Percentiles rank a stretch among this genome's conserved stretches.
Conservation (phyloP, 2,113 vertebrate genomes). For the Triplophysa siluroides region DNA sequence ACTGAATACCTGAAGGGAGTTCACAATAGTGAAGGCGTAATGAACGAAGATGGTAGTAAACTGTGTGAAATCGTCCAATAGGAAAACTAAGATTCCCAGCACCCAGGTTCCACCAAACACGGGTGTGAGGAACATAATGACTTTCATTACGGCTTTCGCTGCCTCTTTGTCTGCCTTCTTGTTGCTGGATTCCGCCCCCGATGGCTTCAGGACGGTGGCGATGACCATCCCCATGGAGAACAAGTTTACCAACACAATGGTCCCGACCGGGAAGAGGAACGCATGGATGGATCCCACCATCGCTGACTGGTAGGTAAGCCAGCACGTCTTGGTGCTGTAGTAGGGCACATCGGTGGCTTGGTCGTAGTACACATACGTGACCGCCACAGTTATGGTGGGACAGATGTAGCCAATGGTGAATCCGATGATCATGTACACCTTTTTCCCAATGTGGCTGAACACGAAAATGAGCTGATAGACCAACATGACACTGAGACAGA, state of each 20-base stretch:
- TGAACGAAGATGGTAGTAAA: not conserved
- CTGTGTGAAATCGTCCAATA: fast-evolving
- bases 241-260: conserved; percentile 81
- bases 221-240: conserved; percentile 86
- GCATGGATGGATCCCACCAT: conserved; percentile 82
- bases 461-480: conserved; percentile 92
- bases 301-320: conserved; percentile 73
- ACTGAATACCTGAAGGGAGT: conserved; percentile 76
- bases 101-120: conserved; percentile 78
- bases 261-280: conserved; percentile 81
- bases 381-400: conserved; percentile 79
- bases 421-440: conserved; percentile 78
- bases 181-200: conserved; percentile 60
- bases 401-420: conserved; percentile 83
- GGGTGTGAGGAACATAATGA: conserved; percentile 73
- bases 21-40: conserved; percentile 75
- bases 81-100: conserved; percentile 65
- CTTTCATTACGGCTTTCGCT: conserved; percentile 75
- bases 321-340: conserved; percentile 67
- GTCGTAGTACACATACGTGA: conserved; percentile 77
- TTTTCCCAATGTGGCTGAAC: conserved; percentile 84
- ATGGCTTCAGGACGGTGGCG: conserved; percentile 82
- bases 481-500: conserved; percentile 88
- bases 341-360: conserved; percentile 69
- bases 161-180: conserved; percentile 70